Conservation (phyloP, 2,797 vertebrate species). For the Hirundo rustica region DNA sequence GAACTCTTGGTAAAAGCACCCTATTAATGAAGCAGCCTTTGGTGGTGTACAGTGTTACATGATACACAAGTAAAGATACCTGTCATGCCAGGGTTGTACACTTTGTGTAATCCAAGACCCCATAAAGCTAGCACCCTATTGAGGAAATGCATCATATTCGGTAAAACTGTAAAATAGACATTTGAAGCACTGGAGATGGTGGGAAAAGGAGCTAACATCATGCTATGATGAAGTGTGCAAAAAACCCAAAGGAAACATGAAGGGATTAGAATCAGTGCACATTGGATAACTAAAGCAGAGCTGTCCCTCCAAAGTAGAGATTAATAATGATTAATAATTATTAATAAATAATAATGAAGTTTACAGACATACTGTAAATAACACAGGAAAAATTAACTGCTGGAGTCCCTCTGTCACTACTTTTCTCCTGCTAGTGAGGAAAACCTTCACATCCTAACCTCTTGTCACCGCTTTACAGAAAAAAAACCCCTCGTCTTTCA, state of each 20-base stretch:
- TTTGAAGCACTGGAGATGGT: not conserved
- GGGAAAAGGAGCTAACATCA: rapidly evolving
- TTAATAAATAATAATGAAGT: not conserved
- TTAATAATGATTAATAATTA: not conserved
- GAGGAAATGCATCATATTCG: not conserved
- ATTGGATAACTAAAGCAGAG: not conserved
- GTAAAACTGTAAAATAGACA: not conserved
- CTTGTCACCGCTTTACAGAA: not conserved
- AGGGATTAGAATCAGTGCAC: not conserved
- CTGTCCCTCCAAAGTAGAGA: not conserved
- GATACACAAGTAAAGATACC: not conserved
- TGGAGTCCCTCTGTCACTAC: not conserved
- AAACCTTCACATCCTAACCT: not conserved
- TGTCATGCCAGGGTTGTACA: not conserved
- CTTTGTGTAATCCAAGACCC: not conserved
- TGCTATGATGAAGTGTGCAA: rapidly evolving
- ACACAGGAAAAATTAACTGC: not conserved
- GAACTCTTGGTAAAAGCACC: not conserved
- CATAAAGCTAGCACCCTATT: not conserved
- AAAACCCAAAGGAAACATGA: rapidly evolving
- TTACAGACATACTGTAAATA: not conserved
- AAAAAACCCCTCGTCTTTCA: not conserved
- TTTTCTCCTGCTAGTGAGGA: not conserved
- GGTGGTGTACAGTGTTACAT: not conserved
- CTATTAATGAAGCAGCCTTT: not conserved